A percentile compares a stretch with the other conserved stretches of the same genome.
Evolutionary conservation across 92 coral and sea anemone genomes (phyloP).

Genomic region (Umimayanthus chanpuru): DNA sequence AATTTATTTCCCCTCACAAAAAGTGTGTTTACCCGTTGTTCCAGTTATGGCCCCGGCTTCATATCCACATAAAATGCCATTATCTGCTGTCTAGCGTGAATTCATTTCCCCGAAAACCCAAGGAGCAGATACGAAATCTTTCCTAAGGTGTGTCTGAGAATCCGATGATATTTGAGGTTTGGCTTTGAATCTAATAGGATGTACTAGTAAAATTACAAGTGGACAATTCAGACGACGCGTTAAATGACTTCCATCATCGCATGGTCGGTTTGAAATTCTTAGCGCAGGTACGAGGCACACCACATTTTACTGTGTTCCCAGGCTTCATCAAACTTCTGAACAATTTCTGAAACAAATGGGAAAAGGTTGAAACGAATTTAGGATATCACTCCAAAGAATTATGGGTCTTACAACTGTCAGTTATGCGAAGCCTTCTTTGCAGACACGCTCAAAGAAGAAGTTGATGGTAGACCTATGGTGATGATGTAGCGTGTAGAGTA

Average conservation of each 20-base stretch:
- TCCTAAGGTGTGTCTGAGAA: neutral
- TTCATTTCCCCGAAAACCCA: neutral
- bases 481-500: too few species aligned
- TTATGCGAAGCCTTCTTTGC: neutral
- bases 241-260: neutral
- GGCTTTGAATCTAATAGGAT: neutral
- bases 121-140: neutral
- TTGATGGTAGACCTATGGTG: too few species aligned
- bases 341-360: slow-evolving; percentile 28
- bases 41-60: neutral
- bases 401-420: neutral
- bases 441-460: too few species aligned
- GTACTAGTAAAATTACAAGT: neutral
- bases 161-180: too few species aligned
- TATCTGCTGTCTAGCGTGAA: neutral
- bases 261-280: neutral
- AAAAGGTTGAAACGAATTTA: neutral
- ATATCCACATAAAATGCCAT: neutral
- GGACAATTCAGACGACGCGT: neutral
- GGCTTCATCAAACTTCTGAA: slow-evolving; percentile 19
- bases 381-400: too few species aligned
- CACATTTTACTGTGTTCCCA: slow-evolving; percentile 40
- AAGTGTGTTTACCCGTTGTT: neutral
- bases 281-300: slow-evolving; percentile 37
- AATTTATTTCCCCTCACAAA: too few species aligned